Conservation (phyloP, 2,888 invertebrate species). For the Andrena haemorrhoa region DNA sequence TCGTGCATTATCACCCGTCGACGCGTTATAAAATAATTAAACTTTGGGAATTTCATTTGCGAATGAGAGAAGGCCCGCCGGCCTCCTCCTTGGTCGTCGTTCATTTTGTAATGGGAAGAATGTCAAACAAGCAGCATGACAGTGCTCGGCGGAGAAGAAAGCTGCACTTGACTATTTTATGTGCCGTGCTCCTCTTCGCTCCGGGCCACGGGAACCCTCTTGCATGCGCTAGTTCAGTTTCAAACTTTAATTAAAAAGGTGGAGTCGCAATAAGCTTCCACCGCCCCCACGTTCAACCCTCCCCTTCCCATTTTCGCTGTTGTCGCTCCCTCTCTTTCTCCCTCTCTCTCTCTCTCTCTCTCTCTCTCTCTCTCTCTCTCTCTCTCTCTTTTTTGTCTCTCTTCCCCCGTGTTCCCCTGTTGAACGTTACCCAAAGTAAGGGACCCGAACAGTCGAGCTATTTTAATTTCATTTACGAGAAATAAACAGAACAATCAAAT, state of each 20-base stretch:
- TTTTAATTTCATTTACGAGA: conserved; percentile 72
- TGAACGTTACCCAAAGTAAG: conserved; percentile 68
- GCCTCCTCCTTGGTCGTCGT: conserved; percentile 25
- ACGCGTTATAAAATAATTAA: conserved; percentile 39
- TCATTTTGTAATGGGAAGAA: conserved; percentile 67
- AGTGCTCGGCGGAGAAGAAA: conserved; percentile 62
- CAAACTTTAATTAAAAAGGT: conserved; percentile 82
- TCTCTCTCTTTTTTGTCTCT: conserved; percentile 11
- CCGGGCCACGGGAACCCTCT: conserved; percentile 59
- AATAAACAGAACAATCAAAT: conserved; percentile 71
- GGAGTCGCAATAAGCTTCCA: conserved; percentile 74
- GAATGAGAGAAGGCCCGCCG: conserved; percentile 27
- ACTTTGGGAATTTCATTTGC: conserved; percentile 47
- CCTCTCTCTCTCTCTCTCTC: conserved; percentile 11
- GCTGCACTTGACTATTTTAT: conserved; percentile 73
- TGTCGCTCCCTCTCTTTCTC: conserved; percentile 12
- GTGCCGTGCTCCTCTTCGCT: conserved; percentile 63
- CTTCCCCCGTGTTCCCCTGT: conserved; percentile 10
- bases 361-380: conserved; percentile 4
- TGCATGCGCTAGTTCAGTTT: conserved; percentile 76
- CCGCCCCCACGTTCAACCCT: conserved; percentile 47
- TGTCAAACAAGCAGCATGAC: conserved; percentile 70
- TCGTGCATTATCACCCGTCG: background rate
- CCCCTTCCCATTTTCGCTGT: conserved; percentile 21
- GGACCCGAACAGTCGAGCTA: conserved; percentile 63